These are phyloP conservation scores for Hofmannophila pseudospretella DNA, from an alignment of 2,888 invertebrate genomes.

Conservation along the genomic window DNA sequence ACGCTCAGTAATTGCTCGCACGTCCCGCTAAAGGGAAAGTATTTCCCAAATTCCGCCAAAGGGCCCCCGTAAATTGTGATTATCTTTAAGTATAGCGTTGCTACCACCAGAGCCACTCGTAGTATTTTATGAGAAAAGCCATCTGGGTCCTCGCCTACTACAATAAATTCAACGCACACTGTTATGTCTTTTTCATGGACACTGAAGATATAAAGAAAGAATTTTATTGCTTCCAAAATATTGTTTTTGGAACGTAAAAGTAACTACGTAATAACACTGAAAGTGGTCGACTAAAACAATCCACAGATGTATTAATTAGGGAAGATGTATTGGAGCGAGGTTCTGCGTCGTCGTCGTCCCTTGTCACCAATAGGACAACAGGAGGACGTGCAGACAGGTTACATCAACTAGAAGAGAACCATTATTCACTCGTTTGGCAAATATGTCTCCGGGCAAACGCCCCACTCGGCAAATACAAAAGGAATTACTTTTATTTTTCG, in stretches of 20 bases:
- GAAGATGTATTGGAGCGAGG: no score
- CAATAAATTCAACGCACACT: constrained; percentile 71
- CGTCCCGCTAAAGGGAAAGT: constrained; percentile 51
- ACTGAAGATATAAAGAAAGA: constrained; percentile 56
- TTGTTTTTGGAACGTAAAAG: constrained; percentile 42
- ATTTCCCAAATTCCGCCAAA: constrained; percentile 51
- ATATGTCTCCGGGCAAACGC: constrained; percentile 48
- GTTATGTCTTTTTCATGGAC: constrained; percentile 75
- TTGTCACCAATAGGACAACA: constrained; percentile 28
- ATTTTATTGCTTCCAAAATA: constrained; percentile 61
- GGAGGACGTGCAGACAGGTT: constrained; percentile 20
- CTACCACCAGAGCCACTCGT: constrained; percentile 66
- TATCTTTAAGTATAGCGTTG: constrained; percentile 71
- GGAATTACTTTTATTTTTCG: constrained; percentile 70
- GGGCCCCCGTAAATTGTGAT: constrained; percentile 73
- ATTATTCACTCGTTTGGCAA: constrained; percentile 69
- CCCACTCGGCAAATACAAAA: constrained; percentile 62
- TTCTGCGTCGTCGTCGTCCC: constrained; percentile 11
- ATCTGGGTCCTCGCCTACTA: constrained; percentile 68
- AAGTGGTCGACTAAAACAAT: no score
- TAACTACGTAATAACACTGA: constrained; percentile 4
- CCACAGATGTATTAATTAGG: no score
- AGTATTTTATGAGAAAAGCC: constrained; percentile 74
- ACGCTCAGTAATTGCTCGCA: constrained; percentile 55
- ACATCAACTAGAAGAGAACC: constrained; percentile 30